Evolutionary conservation across 2,113 vertebrate species (phyloP).

Genomic region (Upupa epops): DNA sequence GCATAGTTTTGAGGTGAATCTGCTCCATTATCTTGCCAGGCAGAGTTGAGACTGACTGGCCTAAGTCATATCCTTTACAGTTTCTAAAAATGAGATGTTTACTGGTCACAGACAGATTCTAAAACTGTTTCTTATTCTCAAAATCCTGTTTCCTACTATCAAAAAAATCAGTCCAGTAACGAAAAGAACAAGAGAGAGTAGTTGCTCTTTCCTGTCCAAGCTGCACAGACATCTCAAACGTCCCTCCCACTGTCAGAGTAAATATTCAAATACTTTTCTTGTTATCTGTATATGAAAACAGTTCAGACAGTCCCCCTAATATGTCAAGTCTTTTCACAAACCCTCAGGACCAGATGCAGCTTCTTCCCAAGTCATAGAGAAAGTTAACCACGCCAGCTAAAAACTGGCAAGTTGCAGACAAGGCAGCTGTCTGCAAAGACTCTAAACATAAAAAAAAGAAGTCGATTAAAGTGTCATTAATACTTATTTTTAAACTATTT

Average conservation of each 20-base stretch:
- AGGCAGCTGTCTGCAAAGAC: neutral
- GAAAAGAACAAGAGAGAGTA: neutral
- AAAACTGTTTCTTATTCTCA: neutral
- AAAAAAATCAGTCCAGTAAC: neutral
- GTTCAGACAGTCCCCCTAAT: neutral
- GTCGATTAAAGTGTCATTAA: neutral
- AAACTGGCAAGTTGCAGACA: neutral
- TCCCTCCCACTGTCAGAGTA: too few species aligned
- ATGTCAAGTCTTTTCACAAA: neutral
- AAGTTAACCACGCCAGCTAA: neutral
- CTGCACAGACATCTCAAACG: neutral
- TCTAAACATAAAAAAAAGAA: too few species aligned
- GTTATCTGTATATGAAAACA: neutral
- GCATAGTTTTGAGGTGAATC: too few species aligned
- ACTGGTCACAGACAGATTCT: neutral
- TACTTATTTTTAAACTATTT: neutral
- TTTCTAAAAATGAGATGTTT: too few species aligned
- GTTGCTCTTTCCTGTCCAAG: neutral
- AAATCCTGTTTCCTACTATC: too few species aligned
- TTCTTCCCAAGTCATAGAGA: neutral
- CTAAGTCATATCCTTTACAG: too few species aligned
- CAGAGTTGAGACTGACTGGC: too few species aligned
- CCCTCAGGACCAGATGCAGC: neutral
- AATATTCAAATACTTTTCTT: neutral
- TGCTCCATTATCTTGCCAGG: too few species aligned